Conservation (phyloP, 2,888 invertebrate genomes). For the Allolobophora icterica region DNA sequence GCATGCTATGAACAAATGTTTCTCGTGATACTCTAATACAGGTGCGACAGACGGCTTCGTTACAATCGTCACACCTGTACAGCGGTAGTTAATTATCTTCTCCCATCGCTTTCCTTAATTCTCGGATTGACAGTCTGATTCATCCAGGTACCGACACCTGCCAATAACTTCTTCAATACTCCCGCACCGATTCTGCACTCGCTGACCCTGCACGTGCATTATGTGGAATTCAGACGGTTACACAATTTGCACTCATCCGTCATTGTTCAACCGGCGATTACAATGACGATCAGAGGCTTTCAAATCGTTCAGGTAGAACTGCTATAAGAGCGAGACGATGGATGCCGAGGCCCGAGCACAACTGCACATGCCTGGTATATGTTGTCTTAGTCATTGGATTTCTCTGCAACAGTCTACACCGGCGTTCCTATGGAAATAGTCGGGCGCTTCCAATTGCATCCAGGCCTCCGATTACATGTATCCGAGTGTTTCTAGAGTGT, state of each 20-base stretch:
- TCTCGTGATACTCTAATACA: background rate
- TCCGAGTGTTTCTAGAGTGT: background rate
- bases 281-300: background rate
- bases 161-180: background rate
- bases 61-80: background rate
- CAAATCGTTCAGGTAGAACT: background rate
- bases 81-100: background rate
- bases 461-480: background rate
- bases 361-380: background rate
- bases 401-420: background rate
- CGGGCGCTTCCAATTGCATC: background rate
- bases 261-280: background rate
- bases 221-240: background rate
- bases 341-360: too few species aligned
- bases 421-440: background rate
- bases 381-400: background rate
- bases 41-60: background rate
- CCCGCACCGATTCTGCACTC: background rate
- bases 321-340: background rate
- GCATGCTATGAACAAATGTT: background rate
- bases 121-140: background rate
- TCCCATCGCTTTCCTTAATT: background rate
- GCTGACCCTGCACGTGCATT: background rate
- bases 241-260: background rate
- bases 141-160: background rate